Evolutionary conservation across 2,888 invertebrate genomes (phyloP), one percentile per base, ranked within the genome.

Genomic region (Agapostemon virescens): DNA sequence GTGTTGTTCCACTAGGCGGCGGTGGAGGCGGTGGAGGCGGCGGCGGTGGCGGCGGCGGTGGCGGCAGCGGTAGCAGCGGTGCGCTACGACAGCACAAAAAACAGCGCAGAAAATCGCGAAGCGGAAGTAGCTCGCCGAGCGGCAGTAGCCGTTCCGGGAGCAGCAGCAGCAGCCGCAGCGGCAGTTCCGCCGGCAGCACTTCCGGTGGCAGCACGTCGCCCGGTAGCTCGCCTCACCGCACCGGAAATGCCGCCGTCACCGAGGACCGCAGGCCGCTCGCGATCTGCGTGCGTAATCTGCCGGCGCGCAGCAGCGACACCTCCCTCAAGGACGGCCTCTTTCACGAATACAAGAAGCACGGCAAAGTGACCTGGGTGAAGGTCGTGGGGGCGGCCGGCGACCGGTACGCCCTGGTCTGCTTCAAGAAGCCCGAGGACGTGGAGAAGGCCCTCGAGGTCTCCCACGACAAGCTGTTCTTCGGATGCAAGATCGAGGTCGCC

Each of bases 331-430:
- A 99, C 94, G 99, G 98, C 87, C 95, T 99, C 88, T 99, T 98
- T 94, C 98, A 99, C 94, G 98, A 98, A 94, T 99, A 98, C 95
- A 99, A 99, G 94, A 99, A 98, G 93, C 98, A 98, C 93, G 99
- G 98, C 84, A 98, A 98, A 94, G 98, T 98, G 89, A 97, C 97
- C 89, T 97, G 98, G 95, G 98, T 98, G 79, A 97, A 97, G 93
- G 97, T 99, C 83, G 97, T 97, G 84, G 98, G 98, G 36, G 96
- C 97, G 90, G 98, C 97, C 87, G 96, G 96, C 71, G 98, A 98
- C 90, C 95, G 99, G 90, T 98, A 98, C 93, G 98, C 98, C 86
- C 96, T 99, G 89, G 97, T 98, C 81, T 98, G 98, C 92, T 99
- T 99, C 93, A 98, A 98, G 93, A 98, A 98, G 94, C 97, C 98